Evolutionary conservation across 2,113 vertebrate genomes (phyloP), one percentile per base, ranked within the genome.

Genomic region (Marmota flaviventris): DNA sequence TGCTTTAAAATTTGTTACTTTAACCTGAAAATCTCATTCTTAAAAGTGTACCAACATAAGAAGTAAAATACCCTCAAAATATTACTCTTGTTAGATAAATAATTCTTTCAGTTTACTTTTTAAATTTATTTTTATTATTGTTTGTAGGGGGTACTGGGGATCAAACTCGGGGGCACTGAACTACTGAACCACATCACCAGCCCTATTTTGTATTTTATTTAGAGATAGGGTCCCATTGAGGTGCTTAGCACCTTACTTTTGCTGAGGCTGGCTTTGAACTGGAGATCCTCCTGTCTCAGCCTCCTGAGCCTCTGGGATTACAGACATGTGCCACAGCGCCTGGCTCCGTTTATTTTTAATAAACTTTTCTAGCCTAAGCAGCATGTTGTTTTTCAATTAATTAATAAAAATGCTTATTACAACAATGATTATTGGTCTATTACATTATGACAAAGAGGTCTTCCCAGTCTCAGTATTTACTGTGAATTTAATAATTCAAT

Each of bases 61-160:
- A 85, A 72, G 22, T 70, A 78, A 90, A 96, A 81, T 67, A 58
- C 5, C 39, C 48, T 90, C n/a, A 39, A 89, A 53, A 85, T 91
- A 16, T 24, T 69, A 25, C 13, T 73, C 29, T 67, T 58, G 53
- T 79, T 79, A 85, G 56, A 56, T 65, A 76, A 48, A 58, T 67
- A 85, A 93, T 73, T 85, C 48, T 65, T 81, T 11, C 25, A 76
- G 32, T 82, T 18, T 94, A 4, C 37, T 90, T 69, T 42, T 51
- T 51, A 51, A 51, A 51, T 51, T 51, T 51, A 51, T 51, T 51
- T 51, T 51, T 51, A 51, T 51, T 51, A 51, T 51, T 51, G 13
- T 51, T 51, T 51, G 2, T 12, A 14, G 51, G 2, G 2, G 11
- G 51, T 51, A 51, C 51, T 51, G 13, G 51, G 51, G 51, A 51